phyloP scores from a whole-genome alignment of 1,140 invertebrate genomes.

The Drosophila pallidifrons region DNA sequence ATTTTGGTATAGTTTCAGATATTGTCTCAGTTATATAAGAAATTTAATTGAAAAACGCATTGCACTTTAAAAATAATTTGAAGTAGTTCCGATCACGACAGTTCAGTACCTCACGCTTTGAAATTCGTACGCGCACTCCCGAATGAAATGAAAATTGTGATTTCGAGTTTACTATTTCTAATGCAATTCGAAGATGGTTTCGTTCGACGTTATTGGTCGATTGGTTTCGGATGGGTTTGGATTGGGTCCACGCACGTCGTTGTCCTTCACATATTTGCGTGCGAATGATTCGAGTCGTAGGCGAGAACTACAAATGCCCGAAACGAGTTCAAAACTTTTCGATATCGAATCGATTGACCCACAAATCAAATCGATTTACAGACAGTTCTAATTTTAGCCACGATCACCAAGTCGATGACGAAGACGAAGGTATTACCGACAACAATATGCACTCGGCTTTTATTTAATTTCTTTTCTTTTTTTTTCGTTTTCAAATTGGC shows the following conservation, averaged over 20 bases:
- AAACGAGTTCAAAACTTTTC: constrained; percentile 83
- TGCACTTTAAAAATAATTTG: constrained; percentile 15
- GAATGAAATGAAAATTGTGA: constrained; percentile 50
- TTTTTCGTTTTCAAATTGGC: constrained; percentile 52
- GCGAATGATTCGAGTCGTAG: constrained; percentile 72
- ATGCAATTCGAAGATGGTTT: constrained; percentile 59
- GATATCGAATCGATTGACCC: constrained; percentile 79
- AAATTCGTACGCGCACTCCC: constrained; percentile 77
- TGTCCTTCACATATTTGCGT: constrained; percentile 82
- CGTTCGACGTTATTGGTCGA: constrained; percentile 38
- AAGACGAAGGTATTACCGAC: constrained; percentile 21
- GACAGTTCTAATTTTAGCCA: constrained; percentile 62
- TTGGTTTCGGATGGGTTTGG: constrained; percentile 41
- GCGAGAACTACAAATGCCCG: constrained; percentile 62
- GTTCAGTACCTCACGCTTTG: constrained; percentile 75
- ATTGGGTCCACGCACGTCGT: constrained; percentile 63
- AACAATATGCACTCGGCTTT: constrained; percentile 37
- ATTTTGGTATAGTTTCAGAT: background rate
- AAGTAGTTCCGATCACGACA: constrained; percentile 33
- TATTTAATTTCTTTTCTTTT: constrained; percentile 32
- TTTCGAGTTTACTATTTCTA: constrained; percentile 58
- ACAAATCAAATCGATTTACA: constrained; percentile 66
- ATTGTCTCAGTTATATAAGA: constrained; percentile 37
- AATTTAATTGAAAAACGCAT: background rate
- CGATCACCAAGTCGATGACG: constrained; percentile 14